Conservation (phyloP, 2,113 vertebrate species). For the Petrocephalus zakoni region DNA sequence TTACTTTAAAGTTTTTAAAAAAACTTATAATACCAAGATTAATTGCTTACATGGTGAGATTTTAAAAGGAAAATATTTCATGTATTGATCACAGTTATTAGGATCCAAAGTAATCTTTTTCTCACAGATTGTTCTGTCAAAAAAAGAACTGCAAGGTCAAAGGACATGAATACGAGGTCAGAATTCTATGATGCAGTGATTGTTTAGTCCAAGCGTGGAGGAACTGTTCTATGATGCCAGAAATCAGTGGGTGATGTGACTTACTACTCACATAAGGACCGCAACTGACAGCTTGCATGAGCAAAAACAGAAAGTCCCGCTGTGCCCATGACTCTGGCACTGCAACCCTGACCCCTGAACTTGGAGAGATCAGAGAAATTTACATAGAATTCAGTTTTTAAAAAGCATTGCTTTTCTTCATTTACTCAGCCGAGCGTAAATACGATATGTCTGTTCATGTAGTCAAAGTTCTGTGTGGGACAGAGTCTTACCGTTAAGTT, state of each 20-base stretch:
- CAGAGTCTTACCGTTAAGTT: neutral
- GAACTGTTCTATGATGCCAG: neutral
- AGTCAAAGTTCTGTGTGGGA: neutral
- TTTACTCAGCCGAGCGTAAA: neutral
- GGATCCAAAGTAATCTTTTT: neutral
- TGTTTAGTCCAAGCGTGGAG: neutral
- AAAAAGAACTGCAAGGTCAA: neutral
- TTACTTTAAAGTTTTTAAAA: neutral
- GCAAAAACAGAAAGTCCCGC: neutral
- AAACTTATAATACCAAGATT: neutral
- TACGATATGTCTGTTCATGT: neutral
- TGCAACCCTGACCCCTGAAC: neutral
- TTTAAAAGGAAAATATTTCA: neutral
- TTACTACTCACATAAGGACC: neutral
- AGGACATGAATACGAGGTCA: neutral
- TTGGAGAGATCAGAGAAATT: neutral
- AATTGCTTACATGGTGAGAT: neutral
- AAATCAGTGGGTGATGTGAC: neutral
- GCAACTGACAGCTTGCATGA: neutral
- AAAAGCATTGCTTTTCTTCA: neutral
- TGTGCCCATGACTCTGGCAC: neutral
- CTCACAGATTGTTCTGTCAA: neutral
- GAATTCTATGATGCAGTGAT: neutral
- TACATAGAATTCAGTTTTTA: neutral
- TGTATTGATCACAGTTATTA: neutral